Base-by-base conservation (phyloP, 2,888 invertebrate species). In the Caenorhabditis sp. region DNA sequence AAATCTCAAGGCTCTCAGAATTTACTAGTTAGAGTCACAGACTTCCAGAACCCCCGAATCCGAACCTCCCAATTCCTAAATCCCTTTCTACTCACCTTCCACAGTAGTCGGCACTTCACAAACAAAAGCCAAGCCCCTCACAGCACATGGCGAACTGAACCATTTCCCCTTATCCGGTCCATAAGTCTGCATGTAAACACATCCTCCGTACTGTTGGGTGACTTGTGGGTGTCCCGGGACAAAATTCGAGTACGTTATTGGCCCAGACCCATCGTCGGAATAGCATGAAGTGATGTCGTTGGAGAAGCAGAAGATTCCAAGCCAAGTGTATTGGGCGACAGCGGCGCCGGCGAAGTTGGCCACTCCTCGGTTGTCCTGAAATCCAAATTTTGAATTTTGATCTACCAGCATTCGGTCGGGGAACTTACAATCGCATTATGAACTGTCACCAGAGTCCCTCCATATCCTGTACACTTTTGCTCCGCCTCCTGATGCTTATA, bases 261-360 rank as follows among this genome's bases (percentile, higher is more conserved):
- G 16, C 35, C 75, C 75, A 8, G 74, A 58, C 0, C n/a, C 44
- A n/a, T 75, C 58, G 14, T 75, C 75, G 0, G 22, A 31, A 22
- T 75, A 75, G 26, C 75, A 75, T 5, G 31, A 10, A 8, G 64
- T 16, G 0, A 38, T 49, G 7, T 54, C 24, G 19, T 41, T 69
- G 38, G 7, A n/a, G 26, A 75, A 75, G n/a, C 75, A 75, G 26
- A 66, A 75, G 14, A 66, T n/a, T 16, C 75, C 75, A 6, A 75
- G 12, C 75, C 75, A 75, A 6, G 49, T 47, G 35, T 47, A 58
- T 6, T 35, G 10, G 35, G 47, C 31, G 0, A 35, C 47, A 10
- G 44, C 31, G 16, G 5, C 31, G n/a, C 66, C 58, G 10, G 59
- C 58, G 7, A 66, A 16, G 10, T 56, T 47, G 6, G 66, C n/a